phyloP scores from a whole-genome alignment of 2,797 vertebrate genomes.

The Sphenodon punctatus region DNA sequence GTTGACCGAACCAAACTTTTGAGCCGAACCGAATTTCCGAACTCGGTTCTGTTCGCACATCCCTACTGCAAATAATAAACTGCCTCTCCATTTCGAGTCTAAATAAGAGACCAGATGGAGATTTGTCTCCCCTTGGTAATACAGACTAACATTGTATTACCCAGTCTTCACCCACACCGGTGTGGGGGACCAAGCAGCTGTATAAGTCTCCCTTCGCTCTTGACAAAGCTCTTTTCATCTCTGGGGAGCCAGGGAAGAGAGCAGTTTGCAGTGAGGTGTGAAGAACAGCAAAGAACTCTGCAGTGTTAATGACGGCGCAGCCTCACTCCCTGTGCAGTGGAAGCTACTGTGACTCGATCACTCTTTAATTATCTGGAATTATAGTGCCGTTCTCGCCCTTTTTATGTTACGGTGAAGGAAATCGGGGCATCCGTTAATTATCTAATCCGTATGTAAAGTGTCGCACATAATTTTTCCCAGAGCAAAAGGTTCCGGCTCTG shows the following conservation, averaged over 20 bases:
- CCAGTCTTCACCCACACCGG: not conserved
- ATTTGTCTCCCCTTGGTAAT: not conserved
- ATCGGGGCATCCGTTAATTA: constrained; percentile 73
- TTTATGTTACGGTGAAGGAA: constrained; percentile 62
- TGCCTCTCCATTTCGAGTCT: too few relatives aligned
- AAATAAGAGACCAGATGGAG: too few relatives aligned
- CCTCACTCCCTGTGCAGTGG: constrained; percentile 19
- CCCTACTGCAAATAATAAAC: too few relatives aligned
- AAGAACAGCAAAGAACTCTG: constrained; percentile 19
- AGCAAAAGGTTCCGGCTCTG: constrained; percentile 67
- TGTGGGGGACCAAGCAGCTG: not conserved
- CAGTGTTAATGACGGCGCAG: constrained; percentile 7
- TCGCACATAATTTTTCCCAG: constrained; percentile 71
- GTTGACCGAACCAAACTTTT: too few relatives aligned
- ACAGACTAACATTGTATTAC: not conserved
- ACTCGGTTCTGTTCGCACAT: too few relatives aligned
- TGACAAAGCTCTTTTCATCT: not conserved
- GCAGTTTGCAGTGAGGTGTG: constrained; percentile 19
- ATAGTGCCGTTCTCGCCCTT: constrained; percentile 54
- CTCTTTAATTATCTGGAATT: constrained; percentile 78
- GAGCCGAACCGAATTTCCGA: too few relatives aligned
- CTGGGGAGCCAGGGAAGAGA: not conserved
- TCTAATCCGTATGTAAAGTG: constrained; percentile 74
- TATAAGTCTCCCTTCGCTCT: not conserved
- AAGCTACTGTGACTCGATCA: constrained; percentile 16